Evolutionary conservation across 92 coral and sea anemone species (phyloP), one percentile per base, ranked within the genome.

Genomic region (Epizoanthus ramosus): DNA sequence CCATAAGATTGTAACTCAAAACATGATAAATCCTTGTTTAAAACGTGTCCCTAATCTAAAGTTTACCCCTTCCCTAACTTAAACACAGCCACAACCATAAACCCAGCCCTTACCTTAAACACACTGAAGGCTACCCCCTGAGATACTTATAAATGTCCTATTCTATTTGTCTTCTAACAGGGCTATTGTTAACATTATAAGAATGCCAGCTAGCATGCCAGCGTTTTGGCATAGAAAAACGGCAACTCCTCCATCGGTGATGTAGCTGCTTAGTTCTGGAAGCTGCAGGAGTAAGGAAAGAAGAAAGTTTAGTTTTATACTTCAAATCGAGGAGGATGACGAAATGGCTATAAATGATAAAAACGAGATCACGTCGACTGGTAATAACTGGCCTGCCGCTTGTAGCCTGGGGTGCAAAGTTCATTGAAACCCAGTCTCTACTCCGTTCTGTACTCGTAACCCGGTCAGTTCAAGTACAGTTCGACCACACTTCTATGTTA

Each of bases 181-280:
- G 37, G 98, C 98, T 71, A 95, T 93, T 18, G 82, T 65, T 18
- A 95, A 45, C 98, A 95, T 95, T 22, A 95, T 94, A 13, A 80
- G 50, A 53, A 93, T 82, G n/a, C 98, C 98, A 45, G 94, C 79
- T 23, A 95, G 82, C 43, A 95, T 89, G 57, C 98, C 98, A 50
- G 86, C 67, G 53, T 95, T 91, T 61, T 95, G 98, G 73, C 89
- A 92, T 1, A 95, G 63, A 75, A 91, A 91, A 9, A 91, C 80
- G 8, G 87, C n/a, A 82, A 74, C 86, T 35, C 91, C 92, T 57
- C 90, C 92, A 50, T 91, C 89, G 31, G 85, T 85, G 59, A 89
- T 87, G 65, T 75, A 91, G 77, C 85, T 92, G 85, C 87, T 87
- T 39, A 94, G 88, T 72, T 94, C 98, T 16, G 98, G 95, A 71